Evolutionary conservation across 37 sponge, comb jelly and placozoan genomes (phyloP).

Genomic region (Aplysina aerophoba): DNA sequence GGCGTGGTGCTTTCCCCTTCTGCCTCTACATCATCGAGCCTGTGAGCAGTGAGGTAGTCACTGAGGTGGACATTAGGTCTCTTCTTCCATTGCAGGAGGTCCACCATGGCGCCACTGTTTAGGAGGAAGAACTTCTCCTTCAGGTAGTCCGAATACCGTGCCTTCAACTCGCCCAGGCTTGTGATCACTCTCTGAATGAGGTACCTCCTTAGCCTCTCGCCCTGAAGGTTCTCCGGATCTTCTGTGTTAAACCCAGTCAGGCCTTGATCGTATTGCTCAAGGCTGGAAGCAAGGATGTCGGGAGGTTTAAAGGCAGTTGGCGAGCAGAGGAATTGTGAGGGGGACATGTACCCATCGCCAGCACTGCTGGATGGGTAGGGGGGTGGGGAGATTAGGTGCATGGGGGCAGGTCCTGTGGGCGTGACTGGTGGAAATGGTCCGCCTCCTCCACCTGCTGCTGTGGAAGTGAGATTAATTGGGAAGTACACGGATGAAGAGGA

Average conservation of each 20-base stretch:
- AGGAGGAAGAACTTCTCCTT: constrained; percentile 91
- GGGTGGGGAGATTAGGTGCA: constrained; percentile 30
- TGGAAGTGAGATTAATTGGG: not conserved
- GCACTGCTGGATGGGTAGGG: constrained; percentile 39
- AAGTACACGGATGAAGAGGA: not conserved
- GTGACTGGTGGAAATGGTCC: not conserved
- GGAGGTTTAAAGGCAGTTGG: constrained; percentile 37
- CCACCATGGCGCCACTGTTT: constrained; percentile 86
- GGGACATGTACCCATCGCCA: constrained; percentile 46
- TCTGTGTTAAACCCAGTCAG: not conserved
- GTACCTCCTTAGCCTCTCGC: not conserved
- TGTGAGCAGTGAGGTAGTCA: constrained; percentile 70
- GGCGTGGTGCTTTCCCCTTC: not conserved
- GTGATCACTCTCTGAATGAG: constrained; percentile 23
- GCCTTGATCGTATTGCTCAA: not conserved
- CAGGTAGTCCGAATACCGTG: constrained; percentile 50
- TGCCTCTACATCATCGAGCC: constrained; percentile 45
- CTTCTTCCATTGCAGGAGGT: constrained; percentile 80
- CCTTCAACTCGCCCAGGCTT: constrained; percentile 41
- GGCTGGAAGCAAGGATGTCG: not conserved
- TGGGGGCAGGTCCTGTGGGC: not conserved
- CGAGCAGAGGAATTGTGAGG: constrained; percentile 71
- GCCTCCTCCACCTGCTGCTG: not conserved
- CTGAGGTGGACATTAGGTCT: constrained; percentile 73
- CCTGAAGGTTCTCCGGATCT: constrained; percentile 28